Conservation (phyloP, 1,140 invertebrate genomes). For the Neodiprion fabricii region DNA sequence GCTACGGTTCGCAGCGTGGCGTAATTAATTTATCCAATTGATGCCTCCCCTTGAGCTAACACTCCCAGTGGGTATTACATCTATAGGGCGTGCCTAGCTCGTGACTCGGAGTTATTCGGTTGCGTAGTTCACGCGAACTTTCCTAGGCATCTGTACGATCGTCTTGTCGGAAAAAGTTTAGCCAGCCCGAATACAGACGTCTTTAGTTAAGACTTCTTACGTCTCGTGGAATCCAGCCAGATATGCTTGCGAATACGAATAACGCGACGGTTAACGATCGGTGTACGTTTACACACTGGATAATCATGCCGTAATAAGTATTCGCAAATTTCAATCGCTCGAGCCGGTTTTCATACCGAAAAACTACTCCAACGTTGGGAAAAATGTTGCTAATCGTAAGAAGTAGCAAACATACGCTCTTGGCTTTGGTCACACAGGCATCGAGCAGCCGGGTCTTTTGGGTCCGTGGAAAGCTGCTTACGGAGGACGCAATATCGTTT, state of each 20-base stretch:
- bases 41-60: not conserved
- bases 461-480: not conserved
- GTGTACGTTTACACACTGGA: too few species aligned
- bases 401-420: not conserved
- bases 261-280: too few species aligned
- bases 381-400: not conserved
- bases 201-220: too few species aligned
- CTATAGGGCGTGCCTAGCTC: not conserved
- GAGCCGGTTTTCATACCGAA: too few species aligned
- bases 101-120: not conserved
- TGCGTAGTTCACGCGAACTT: not conserved
- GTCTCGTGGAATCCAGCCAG: too few species aligned
- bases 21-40: constrained; percentile 3
- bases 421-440: not conserved
- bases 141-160: not conserved
- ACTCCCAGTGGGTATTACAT: not conserved
- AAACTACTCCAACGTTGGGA: too few species aligned
- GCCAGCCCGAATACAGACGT: too few species aligned
- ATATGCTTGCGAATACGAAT: too few species aligned
- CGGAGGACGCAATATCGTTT: not conserved
- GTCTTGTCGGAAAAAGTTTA: too few species aligned
- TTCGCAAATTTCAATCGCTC: too few species aligned
- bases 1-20: not conserved
- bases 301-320: too few species aligned
- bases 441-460: not conserved